These are phyloP conservation scores for Otus scops DNA, from an alignment of 2,797 vertebrate genomes.

Conservation along the genomic window DNA sequence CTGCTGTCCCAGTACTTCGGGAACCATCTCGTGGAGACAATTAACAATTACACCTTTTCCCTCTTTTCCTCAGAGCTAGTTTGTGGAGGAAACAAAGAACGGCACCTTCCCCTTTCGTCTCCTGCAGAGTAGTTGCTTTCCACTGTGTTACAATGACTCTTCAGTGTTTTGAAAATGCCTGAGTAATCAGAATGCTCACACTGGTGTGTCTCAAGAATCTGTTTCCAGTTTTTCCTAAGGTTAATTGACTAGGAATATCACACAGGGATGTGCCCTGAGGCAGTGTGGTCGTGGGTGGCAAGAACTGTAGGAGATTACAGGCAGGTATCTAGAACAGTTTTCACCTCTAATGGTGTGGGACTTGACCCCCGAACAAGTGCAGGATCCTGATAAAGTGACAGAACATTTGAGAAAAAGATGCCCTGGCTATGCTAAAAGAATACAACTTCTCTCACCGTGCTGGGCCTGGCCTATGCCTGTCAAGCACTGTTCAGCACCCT, in stretches of 20 bases:
- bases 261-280: neutral
- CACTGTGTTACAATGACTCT: neutral
- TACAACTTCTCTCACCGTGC: fast-evolving
- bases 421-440: neutral
- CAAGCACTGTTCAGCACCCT: neutral
- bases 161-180: neutral
- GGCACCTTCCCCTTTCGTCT: neutral
- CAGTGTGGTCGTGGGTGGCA: neutral
- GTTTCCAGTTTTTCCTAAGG: neutral
- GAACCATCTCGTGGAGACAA: conserved; percentile 56
- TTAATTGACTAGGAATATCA: neutral
- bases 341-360: neutral
- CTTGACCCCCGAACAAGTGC: neutral
- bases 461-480: neutral
- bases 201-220: neutral
- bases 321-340: neutral
- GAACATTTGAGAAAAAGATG: neutral
- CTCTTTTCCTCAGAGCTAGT: neutral
- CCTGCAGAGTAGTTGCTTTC: neutral
- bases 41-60: conserved; percentile 43
- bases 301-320: fast-evolving
- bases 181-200: neutral
- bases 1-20: conserved; percentile 18
- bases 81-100: neutral
- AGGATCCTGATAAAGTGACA: neutral